Evolutionary conservation across 2,113 vertebrate species (phyloP).

Genomic region (Ondatra zibethicus): DNA sequence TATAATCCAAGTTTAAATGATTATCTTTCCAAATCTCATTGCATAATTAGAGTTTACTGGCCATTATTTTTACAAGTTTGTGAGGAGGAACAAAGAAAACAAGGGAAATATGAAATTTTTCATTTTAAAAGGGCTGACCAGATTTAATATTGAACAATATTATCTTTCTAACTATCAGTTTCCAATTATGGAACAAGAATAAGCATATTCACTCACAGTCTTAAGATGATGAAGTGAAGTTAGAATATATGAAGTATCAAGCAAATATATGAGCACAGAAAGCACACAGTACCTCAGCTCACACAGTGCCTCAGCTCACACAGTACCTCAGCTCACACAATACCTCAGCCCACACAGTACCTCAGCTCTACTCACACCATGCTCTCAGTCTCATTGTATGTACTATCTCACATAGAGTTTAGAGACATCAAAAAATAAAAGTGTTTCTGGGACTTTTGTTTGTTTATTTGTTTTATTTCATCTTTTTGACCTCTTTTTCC

Average conservation of each 20-base stretch:
- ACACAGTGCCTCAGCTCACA: not conserved
- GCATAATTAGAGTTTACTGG: not conserved
- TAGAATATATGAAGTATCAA: not conserved
- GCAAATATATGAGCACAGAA: not conserved
- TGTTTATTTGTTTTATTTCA: not conserved
- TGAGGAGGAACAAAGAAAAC: not conserved
- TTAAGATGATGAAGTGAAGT: not conserved
- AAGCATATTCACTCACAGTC: not conserved
- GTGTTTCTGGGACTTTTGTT: not conserved
- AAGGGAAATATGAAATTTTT: conserved; percentile 22
- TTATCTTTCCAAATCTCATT: not conserved
- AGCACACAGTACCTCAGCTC: not conserved
- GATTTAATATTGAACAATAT: conserved; percentile 28
- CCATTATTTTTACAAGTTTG: not conserved
- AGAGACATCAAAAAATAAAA: not conserved
- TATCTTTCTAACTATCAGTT: conserved; percentile 1
- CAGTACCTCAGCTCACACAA: not conserved
- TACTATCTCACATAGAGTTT: not conserved
- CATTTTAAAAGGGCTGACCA: conserved; percentile 5
- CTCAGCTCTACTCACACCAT: not conserved
- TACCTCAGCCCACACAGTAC: not conserved
- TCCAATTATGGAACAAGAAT: not conserved
- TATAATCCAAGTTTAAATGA: conserved; percentile 30
- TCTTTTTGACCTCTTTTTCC: not conserved
- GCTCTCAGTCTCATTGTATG: not conserved